Conservation (phyloP, 1,140 invertebrate genomes). For the Gonioctena quinquepunctata region DNA sequence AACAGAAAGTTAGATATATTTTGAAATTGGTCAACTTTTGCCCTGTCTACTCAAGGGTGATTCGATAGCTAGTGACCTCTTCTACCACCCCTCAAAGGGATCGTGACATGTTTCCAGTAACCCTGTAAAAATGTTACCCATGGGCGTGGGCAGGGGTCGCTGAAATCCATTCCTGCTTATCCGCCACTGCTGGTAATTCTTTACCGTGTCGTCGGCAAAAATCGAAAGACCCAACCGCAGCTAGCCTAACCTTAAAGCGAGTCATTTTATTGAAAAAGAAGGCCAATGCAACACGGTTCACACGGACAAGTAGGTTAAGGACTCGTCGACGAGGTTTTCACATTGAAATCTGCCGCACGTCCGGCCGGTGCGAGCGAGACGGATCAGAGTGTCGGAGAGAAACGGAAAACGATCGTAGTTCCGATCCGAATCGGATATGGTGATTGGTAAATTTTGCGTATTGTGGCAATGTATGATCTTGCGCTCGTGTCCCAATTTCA, state of each 20-base stretch:
- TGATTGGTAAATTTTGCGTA: conserved; percentile 39
- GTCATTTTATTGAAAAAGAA: conserved; percentile 45
- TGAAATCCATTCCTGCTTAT: too few relatives aligned
- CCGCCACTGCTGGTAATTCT: background rate
- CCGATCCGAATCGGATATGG: conserved; percentile 24
- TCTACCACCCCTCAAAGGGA: too few relatives aligned
- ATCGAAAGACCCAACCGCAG: conserved; percentile 21
- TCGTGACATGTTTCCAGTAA: too few relatives aligned
- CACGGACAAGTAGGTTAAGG: conserved; percentile 53
- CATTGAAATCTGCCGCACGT: conserved; percentile 39
- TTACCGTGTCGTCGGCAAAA: conserved; percentile 1
- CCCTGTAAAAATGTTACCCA: too few relatives aligned
- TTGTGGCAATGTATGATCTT: conserved; percentile 29
- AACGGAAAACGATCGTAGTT: conserved; percentile 24
- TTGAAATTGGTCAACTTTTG: too few relatives aligned
- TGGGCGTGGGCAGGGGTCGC: too few relatives aligned
- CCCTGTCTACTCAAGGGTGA: too few relatives aligned
- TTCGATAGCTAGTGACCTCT: too few relatives aligned
- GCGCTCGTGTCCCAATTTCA: background rate
- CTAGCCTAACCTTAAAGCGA: conserved; percentile 46
- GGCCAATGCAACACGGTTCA: conserved; percentile 52
- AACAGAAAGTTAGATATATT: too few relatives aligned
- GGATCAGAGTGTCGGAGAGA: conserved; percentile 23
- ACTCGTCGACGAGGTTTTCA: conserved; percentile 40
- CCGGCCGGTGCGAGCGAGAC: conserved; percentile 2